These are phyloP conservation scores for Aplocera efformata DNA, from an alignment of 2,888 invertebrate genomes.

Conservation along the genomic window DNA sequence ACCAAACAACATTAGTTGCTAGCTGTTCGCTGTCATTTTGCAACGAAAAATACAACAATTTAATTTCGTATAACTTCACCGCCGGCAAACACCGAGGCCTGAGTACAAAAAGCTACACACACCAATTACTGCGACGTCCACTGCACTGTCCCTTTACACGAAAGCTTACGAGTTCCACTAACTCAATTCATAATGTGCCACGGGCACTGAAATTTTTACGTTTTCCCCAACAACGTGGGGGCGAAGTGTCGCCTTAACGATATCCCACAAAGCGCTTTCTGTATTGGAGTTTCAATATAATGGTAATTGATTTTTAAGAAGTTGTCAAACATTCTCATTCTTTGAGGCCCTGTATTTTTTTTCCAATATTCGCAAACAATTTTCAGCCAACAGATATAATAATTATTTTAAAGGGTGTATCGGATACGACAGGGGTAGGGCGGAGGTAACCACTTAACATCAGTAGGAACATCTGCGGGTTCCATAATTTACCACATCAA, in stretches of 20 bases:
- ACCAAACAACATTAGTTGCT: slow-evolving; percentile 29
- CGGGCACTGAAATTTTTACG: slow-evolving; percentile 53
- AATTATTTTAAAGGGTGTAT: no score
- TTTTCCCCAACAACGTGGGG: slow-evolving; percentile 40
- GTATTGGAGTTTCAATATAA: slow-evolving; percentile 22
- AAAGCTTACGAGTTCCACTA: slow-evolving; percentile 57
- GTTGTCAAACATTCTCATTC: slow-evolving; percentile 25
- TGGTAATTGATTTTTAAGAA: slow-evolving; percentile 22
- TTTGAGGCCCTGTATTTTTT: no score
- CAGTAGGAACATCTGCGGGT: no score
- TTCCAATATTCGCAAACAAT: no score
- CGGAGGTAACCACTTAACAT: no score
- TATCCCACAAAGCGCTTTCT: slow-evolving; percentile 21
- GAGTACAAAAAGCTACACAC: slow-evolving; percentile 71
- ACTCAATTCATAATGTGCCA: slow-evolving; percentile 68
- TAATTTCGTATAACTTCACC: slow-evolving; percentile 75
- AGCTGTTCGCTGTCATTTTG: slow-evolving; percentile 58
- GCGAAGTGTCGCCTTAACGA: slow-evolving; percentile 19
- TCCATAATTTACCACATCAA: no score
- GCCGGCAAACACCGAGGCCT: slow-evolving; percentile 60
- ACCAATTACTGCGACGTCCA: slow-evolving; percentile 62
- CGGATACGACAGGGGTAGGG: no score
- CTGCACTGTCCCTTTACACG: slow-evolving; percentile 51
- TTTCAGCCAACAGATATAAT: no score
- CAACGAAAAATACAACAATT: slow-evolving; percentile 75